These are phyloP conservation scores for Phylloscopus trochilus DNA, from an alignment of 2,113 vertebrate genomes.

Conservation along the genomic window DNA sequence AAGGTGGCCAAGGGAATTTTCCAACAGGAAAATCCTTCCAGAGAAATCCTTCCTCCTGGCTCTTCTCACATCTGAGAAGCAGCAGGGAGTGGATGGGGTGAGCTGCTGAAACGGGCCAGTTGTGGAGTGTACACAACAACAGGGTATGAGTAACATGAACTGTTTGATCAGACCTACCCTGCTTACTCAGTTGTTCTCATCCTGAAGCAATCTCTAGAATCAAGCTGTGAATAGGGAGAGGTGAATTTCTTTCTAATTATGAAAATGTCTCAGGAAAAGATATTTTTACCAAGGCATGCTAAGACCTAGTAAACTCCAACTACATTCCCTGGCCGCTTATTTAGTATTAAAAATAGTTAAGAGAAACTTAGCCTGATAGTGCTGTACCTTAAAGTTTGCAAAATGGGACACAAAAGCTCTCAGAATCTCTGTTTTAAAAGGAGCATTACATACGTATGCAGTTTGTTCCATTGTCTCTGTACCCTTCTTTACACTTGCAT, in stretches of 20 bases:
- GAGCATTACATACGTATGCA: conserved; percentile 86
- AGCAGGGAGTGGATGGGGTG: neutral
- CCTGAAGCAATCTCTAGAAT: conserved; percentile 13
- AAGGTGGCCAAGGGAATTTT: neutral
- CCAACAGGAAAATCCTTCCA: neutral
- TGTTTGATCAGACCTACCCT: neutral
- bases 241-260: conserved; percentile 42
- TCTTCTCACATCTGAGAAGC: neutral
- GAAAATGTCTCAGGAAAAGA: conserved; percentile 19
- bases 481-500: conserved; percentile 93
- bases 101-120: neutral
- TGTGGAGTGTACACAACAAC: neutral
- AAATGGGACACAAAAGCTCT: neutral
- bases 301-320: neutral
- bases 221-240: neutral
- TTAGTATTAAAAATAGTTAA: conserved; percentile 28
- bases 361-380: neutral
- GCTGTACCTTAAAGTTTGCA: neutral
- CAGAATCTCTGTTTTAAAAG: neutral
- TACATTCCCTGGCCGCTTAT: neutral
- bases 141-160: neutral
- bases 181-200: neutral
- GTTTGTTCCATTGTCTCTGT: conserved; percentile 81
- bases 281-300: conserved; percentile 31
- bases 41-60: neutral